A percentile compares a stretch with the other conserved stretches of the same genome.
phyloP scores from a whole-genome alignment of 2,888 invertebrate genomes.

The Noctuana brunneofusca region DNA sequence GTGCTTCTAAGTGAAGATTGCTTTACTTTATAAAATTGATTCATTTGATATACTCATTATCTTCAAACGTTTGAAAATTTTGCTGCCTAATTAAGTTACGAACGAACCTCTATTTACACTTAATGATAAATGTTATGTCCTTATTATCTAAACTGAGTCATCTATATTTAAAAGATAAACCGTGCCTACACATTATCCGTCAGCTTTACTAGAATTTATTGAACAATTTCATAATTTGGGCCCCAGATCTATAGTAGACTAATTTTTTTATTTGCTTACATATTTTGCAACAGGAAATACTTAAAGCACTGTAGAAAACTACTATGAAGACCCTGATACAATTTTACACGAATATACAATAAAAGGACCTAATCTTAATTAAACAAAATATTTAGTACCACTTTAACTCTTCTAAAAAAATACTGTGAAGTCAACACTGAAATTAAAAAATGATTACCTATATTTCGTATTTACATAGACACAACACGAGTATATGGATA shows the following conservation, averaged over 20 bases:
- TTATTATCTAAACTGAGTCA: not conserved
- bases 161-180: conserved; percentile 3
- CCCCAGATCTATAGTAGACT: conserved; percentile 22
- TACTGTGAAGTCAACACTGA: not conserved
- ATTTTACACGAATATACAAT: conserved; percentile 12
- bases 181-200: not conserved
- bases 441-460: not conserved
- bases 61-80: not conserved
- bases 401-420: not conserved
- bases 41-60: conserved; percentile 33
- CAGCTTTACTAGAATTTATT: conserved; percentile 1
- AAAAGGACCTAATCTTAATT: not conserved
- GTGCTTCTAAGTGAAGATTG: conserved; percentile 39
- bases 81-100: conserved; percentile 1
- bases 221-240: conserved; percentile 19
- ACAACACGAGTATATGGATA: not conserved
- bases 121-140: not conserved
- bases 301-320: conserved; percentile 28
- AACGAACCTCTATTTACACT: not conserved
- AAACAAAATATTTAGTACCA: not conserved
- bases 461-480: not conserved
- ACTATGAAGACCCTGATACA: conserved; percentile 31
- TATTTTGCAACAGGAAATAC: conserved; percentile 19
- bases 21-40: conserved; percentile 38
- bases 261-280: conserved; percentile 5